Base-by-base conservation (phyloP, 1,140 invertebrate species). In the Calycopis cecrops region DNA sequence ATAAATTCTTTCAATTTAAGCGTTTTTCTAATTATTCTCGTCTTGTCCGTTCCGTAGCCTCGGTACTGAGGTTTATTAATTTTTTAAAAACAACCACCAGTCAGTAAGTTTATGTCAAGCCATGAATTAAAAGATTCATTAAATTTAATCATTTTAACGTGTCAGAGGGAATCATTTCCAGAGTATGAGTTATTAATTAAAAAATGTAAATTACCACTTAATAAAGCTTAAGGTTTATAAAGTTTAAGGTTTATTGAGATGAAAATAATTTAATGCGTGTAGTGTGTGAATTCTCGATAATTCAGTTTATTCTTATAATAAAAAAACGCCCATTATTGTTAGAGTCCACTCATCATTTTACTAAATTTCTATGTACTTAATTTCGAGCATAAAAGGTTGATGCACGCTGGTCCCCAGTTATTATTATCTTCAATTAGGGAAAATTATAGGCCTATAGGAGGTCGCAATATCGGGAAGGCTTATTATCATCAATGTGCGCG, bases 191-290 rank as follows among this genome's bases (percentile, higher is more conserved):
- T 28, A 6, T 28, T 28, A 6, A 28, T 6, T 28, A 28, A 28
- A 28, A 28, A n/a, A n/a, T 28, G 6, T 6, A 28, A 28, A 6
- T 28, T 28, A 28, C 21, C 21, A 28, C 21, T 28, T 18, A 16
- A 51, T 8, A 51, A 33, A 14, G 2, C 7, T 35, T n/a, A n/a
- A n/a, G n/a, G n/a, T 12, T 51, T 10, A 4, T 51, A 37, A 51
- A 37, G 16, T 51, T 51, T 51, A 35, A 35, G 35, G 34, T 3
- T 37, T 51, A 35, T 51, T 51, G 14, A 51, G 49, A 51, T 10
- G 11, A 51, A 12, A 51, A 51, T 37, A 35, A 17, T 3, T 10
- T 51, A 35, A 35, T 18, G 49, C 28, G 0, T 35, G 34, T 51
- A 35, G 35, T n/a, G 49, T 6, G 35, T n/a, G 35, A 35, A 28